A percentile compares a stretch with the other conserved stretches of the same genome.
Evolutionary conservation across 2,797 vertebrate genomes (phyloP).

Genomic region (Odontamblyopus lacepedii): DNA sequence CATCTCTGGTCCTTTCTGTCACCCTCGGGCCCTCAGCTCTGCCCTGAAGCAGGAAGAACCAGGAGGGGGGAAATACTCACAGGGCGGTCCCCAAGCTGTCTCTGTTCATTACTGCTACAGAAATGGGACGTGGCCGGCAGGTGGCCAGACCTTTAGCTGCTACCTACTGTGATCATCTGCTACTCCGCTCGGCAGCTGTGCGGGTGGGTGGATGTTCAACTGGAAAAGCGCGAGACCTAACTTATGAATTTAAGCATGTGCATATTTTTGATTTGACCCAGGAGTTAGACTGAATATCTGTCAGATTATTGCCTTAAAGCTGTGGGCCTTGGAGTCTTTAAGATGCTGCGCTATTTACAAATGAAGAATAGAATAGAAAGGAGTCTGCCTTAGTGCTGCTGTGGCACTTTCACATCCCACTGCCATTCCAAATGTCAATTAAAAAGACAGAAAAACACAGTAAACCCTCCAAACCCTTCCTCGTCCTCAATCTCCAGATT

Average conservation of each 20-base stretch:
- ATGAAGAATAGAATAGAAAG: constrained; percentile 26
- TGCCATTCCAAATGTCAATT: constrained; percentile 56
- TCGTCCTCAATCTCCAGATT: constrained; percentile 67
- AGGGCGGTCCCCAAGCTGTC: constrained; percentile 92
- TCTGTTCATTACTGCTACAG: constrained; percentile 93
- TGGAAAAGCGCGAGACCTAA: constrained; percentile 35
- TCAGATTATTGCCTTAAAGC: constrained; percentile 35
- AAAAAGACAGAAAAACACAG: constrained; percentile 59
- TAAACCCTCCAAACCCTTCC: constrained; percentile 22
- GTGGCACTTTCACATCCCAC: constrained; percentile 55
- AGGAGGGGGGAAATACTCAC: constrained; percentile 79
- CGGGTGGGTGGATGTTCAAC: constrained; percentile 36
- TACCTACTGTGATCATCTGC: constrained; percentile 88
- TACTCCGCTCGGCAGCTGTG: constrained; percentile 57
- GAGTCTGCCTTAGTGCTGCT: constrained; percentile 42
- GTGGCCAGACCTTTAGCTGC: constrained; percentile 88
- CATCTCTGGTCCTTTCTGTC: constrained; percentile 89
- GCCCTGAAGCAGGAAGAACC: constrained; percentile 70
- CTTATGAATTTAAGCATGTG: constrained; percentile 39
- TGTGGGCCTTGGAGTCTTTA: constrained; percentile 33
- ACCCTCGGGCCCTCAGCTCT: constrained; percentile 78
- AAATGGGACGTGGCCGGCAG: constrained; percentile 88
- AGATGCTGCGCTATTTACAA: constrained; percentile 46
- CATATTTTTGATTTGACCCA: constrained; percentile 59
- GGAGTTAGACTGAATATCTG: constrained; percentile 41